Conservation (phyloP, 2,113 vertebrate species). For the Lota lota region DNA sequence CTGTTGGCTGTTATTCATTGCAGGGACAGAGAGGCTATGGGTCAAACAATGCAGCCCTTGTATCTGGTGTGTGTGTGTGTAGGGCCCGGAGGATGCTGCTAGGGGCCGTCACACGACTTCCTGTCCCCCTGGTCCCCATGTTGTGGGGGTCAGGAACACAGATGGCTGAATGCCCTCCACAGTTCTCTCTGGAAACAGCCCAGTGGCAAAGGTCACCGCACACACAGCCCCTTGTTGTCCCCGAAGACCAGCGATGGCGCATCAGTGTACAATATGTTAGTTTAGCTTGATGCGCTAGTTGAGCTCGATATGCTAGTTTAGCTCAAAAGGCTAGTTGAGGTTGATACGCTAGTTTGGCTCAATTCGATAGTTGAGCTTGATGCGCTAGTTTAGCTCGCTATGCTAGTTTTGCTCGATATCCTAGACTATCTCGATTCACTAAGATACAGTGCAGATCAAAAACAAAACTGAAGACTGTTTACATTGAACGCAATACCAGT, state of each 20-base stretch:
- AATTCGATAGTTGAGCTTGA: too few species aligned
- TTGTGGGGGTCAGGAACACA: conserved; percentile 40
- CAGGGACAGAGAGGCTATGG: conserved; percentile 29
- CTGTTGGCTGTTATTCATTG: conserved; percentile 29
- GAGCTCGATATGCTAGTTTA: too few species aligned
- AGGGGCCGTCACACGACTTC: conserved; percentile 20
- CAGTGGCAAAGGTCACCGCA: conserved; percentile 35
- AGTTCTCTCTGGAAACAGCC: conserved; percentile 34
- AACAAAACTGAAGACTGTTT: too few species aligned
- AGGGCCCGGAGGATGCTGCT: conserved; percentile 34
- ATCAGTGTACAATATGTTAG: conserved; percentile 23
- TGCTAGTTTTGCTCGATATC: too few species aligned
- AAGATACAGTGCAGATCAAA: too few species aligned
- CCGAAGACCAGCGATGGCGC: conserved; percentile 10
- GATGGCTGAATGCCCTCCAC: conserved; percentile 47
- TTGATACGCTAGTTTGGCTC: too few species aligned
- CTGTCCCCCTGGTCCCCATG: conserved; percentile 37
- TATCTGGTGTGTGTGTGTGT: conserved; percentile 37
- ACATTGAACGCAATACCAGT: too few species aligned
- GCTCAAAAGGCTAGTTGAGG: too few species aligned
- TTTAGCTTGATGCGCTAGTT: neutral
- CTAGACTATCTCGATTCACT: too few species aligned
- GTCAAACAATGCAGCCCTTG: conserved; percentile 56
- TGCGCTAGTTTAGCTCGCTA: too few species aligned
- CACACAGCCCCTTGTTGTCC: conserved; percentile 47